Base-by-base conservation (phyloP, 1,140 invertebrate genomes). In the Drosophila rhopaloa region DNA sequence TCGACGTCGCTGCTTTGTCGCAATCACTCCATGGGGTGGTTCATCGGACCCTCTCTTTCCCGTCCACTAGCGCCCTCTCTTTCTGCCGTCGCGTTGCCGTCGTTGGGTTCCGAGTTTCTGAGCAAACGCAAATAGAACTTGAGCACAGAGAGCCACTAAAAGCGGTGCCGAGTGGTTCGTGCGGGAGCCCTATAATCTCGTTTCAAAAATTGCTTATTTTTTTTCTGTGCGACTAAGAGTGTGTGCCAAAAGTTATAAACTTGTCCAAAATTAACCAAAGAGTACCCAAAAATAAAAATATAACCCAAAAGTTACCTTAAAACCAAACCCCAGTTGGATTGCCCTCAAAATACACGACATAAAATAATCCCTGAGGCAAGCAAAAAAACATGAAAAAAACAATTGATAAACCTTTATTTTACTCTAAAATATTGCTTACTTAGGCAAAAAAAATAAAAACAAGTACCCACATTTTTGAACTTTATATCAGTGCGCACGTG, bases 121-220 rank as follows among this genome's bases (percentile, higher is more conserved):
- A 70, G 82, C 83, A 88, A 88, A 89, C 84, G 84, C 84, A 89
- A 88, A 88, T 89, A 88, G 84, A 89, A 88, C 84, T 71, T 71
- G 67, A 82, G 81, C 65, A 68, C 65, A 70, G 65, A 71, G 65
- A 71, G 67, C 66, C 50, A 71, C 63, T 51, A 66, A 43, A 66
- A 67, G 66, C 68, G 65, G 68, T 71, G 51, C 53, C 37, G 68
- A 56, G 67, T 47, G 67, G 61, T 71, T 67, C 51, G 32, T 67
- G 47, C 38, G 24, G 29, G 32, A 48, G 50, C 32, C 48, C 48
- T 51, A 35, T 51, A 35, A 35, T 51, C 48, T 51, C 27, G 48
- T 37, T 16, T 14, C n/a, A 53, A 53, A 53, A 19, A 37, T 53
- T 53, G 2, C 10, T 57, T 16, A 8, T 29, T 44, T 40, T 56